A percentile compares a stretch with the other conserved stretches of the same genome.
Evolutionary conservation across 2,888 invertebrate genomes (phyloP).

Genomic region (Amblyteles armatorius): DNA sequence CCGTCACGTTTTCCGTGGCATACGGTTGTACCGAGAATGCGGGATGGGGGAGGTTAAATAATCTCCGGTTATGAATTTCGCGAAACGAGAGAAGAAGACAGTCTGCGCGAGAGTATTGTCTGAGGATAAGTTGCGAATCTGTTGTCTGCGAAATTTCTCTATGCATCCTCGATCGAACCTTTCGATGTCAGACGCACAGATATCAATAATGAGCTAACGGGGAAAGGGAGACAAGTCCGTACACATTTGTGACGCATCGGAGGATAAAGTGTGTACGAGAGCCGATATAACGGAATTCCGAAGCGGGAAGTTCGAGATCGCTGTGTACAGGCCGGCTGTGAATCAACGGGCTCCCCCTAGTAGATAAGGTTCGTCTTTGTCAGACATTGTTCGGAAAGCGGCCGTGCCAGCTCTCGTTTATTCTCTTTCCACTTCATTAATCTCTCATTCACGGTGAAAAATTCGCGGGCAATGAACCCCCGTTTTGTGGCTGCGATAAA

Average conservation of each 20-base stretch:
- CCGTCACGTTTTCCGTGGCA: background rate
- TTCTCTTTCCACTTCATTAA: conserved; percentile 62
- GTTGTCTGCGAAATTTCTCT: conserved; percentile 24
- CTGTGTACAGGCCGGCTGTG: background rate
- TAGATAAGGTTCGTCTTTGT: conserved; percentile 53
- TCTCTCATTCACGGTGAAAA: conserved; percentile 47
- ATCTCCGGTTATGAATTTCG: conserved; percentile 1
- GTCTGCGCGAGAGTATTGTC: conserved; percentile 7
- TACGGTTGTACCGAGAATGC: background rate
- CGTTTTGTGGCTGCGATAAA: conserved; percentile 32
- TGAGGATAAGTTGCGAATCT: background rate
- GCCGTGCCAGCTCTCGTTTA: background rate
- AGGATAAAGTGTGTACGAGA: conserved; percentile 19
- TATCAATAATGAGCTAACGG: conserved; percentile 11
- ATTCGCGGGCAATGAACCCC: conserved; percentile 48
- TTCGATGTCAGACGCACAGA: conserved; percentile 42
- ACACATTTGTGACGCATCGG: conserved; percentile 18
- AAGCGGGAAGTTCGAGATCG: background rate
- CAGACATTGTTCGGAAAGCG: conserved; percentile 17
- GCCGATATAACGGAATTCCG: conserved; percentile 40
- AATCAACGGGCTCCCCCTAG: conserved; percentile 33
- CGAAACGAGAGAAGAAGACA: background rate
- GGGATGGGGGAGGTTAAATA: background rate
- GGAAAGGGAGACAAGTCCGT: background rate
- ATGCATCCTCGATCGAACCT: conserved; percentile 38